Conservation (phyloP, 2,888 invertebrate genomes). For the Aphrophora alni region DNA sequence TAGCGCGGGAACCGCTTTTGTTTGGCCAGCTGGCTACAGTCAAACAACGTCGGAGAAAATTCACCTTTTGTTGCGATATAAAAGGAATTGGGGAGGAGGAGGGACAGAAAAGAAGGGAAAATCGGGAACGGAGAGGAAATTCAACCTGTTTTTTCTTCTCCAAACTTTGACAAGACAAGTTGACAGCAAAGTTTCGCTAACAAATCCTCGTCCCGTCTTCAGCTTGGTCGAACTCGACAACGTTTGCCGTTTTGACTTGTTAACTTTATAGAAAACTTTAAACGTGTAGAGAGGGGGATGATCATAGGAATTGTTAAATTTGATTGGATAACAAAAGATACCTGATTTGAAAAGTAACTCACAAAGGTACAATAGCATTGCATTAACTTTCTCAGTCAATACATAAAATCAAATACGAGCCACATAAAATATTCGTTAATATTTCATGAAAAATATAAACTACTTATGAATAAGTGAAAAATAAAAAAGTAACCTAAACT, state of each 20-base stretch:
- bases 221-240: neutral
- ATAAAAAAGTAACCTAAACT: too few species aligned
- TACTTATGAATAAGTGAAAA: too few species aligned
- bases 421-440: too few species aligned
- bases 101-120: too few species aligned
- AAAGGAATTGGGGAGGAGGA: neutral
- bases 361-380: too few species aligned
- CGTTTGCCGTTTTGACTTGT: neutral
- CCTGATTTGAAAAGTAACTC: neutral
- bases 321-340: neutral
- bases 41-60: neutral
- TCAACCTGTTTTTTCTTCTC: neutral
- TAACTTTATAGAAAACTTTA: neutral
- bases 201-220: neutral
- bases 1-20: neutral
- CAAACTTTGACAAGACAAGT: neutral
- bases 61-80: conserved; percentile 9
- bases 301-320: neutral
- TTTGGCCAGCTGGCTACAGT: neutral
- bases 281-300: neutral
- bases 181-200: neutral
- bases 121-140: neutral
- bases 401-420: too few species aligned
- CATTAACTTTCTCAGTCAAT: too few species aligned
- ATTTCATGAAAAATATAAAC: too few species aligned